Evolutionary conservation across 2,888 invertebrate genomes (phyloP).

Genomic region (Zootermopsis nevadensis): DNA sequence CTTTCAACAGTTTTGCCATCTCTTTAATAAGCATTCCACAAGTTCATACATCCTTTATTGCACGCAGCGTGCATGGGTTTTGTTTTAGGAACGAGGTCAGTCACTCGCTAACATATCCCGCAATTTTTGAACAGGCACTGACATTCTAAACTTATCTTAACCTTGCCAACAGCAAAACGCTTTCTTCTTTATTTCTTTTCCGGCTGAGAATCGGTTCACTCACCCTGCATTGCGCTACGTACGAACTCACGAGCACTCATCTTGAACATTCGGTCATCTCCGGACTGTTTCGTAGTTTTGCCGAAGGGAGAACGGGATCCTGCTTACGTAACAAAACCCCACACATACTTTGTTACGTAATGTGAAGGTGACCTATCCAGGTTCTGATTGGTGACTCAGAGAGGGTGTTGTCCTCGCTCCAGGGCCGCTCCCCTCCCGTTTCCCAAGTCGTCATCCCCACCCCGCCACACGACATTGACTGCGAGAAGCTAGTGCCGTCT

Average conservation of each 20-base stretch:
- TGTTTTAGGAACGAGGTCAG: background rate
- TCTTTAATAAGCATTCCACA: background rate
- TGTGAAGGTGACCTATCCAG: conserved; percentile 66
- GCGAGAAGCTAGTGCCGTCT: background rate
- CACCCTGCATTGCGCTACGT: conserved; percentile 51
- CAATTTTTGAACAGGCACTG: conserved; percentile 41
- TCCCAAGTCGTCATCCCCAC: conserved; percentile 1
- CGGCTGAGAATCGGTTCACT: conserved; percentile 50
- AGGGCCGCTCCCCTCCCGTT: conserved; percentile 57
- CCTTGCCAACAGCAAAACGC: conserved; percentile 43
- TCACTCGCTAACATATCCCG: conserved; percentile 24
- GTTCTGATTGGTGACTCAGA: conserved; percentile 66
- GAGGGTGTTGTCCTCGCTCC: conserved; percentile 66
- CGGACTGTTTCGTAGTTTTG: conserved; percentile 40
- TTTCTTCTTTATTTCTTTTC: conserved; percentile 43
- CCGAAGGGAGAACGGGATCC: conserved; percentile 52
- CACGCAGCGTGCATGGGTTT: background rate
- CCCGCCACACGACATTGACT: conserved; percentile 37
- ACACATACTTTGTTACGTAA: conserved; percentile 59
- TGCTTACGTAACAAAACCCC: conserved; percentile 40
- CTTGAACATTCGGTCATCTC: conserved; percentile 37
- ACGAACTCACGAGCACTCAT: conserved; percentile 8
- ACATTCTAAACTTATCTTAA: conserved; percentile 46
- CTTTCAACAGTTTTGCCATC: no score
- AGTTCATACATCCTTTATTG: no score